phyloP scores from a whole-genome alignment of 1,140 invertebrate genomes.

The Ips nitidus region DNA sequence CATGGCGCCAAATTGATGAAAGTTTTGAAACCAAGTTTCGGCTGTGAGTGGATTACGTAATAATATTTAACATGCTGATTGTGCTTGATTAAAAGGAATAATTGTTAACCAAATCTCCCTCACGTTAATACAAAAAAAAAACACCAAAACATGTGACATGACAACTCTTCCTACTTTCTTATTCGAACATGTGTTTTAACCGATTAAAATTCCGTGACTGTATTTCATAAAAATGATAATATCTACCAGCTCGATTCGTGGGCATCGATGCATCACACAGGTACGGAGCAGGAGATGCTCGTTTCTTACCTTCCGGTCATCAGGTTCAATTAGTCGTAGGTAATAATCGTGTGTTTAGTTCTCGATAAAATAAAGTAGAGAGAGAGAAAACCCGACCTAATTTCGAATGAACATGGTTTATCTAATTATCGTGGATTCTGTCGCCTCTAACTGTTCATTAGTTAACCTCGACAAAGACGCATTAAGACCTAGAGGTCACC shows the following conservation, averaged over 20 bases:
- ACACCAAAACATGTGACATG: background rate
- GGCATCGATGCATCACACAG: constrained; percentile 23
- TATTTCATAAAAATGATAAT: constrained; percentile 34
- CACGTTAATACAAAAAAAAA: background rate
- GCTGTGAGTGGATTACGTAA: too few species aligned
- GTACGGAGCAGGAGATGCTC: background rate
- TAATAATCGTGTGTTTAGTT: constrained; percentile 15
- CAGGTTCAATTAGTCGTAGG: constrained; percentile 20
- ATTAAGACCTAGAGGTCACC: background rate
- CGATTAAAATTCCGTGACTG: constrained; percentile 34
- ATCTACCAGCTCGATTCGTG: constrained; percentile 18
- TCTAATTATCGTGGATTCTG: constrained; percentile 19
- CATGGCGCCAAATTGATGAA: too few species aligned
- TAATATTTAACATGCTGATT: too few species aligned
- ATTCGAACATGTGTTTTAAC: constrained; percentile 24
- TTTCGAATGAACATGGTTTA: constrained; percentile 15
- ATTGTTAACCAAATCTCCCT: too few species aligned
- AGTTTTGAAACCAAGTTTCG: too few species aligned
- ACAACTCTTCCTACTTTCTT: constrained; percentile 7
- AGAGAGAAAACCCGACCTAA: constrained; percentile 20
- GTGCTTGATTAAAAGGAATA: too few species aligned
- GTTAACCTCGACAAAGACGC: background rate
- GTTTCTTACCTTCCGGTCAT: constrained; percentile 25
- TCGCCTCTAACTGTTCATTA: constrained; percentile 14
- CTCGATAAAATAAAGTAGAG: background rate